A percentile compares a stretch with the other conserved stretches of the same genome.
These are phyloP conservation scores for Phalacrocorax aristotelis DNA, from an alignment of 2,113 vertebrate species.

Conservation along the genomic window DNA sequence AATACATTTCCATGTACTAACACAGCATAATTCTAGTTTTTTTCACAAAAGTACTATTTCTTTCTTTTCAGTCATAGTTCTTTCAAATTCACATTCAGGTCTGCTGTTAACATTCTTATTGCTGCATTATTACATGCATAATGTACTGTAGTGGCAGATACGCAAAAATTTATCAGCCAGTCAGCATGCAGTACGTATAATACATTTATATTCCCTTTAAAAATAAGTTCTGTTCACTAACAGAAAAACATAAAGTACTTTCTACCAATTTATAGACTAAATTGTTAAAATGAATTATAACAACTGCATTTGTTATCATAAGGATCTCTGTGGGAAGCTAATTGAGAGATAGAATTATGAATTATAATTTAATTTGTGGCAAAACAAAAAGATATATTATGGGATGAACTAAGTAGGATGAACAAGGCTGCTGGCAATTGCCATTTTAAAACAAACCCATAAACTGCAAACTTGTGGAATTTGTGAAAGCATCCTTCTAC, in stretches of 20 bases:
- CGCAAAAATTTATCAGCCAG: background rate
- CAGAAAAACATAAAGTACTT: background rate
- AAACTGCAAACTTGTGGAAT: background rate
- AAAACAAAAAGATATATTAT: conserved; percentile 12
- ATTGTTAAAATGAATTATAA: conserved; percentile 31
- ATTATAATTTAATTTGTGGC: conserved; percentile 63
- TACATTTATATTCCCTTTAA: conserved; percentile 8
- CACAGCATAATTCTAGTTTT: background rate
- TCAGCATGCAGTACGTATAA: background rate
- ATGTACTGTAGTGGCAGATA: background rate
- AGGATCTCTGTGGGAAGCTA: conserved; percentile 49
- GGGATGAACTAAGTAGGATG: background rate
- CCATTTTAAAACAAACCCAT: background rate
- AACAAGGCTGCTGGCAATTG: background rate
- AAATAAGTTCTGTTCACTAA: conserved; percentile 9
- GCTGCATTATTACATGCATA: background rate
- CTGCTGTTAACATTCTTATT: background rate
- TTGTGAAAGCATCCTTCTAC: background rate
- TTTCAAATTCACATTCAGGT: background rate
- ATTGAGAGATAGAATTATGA: conserved; percentile 52
- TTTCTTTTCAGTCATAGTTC: background rate
- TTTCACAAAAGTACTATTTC: background rate
- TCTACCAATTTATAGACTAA: conserved; percentile 39
- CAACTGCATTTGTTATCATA: conserved; percentile 46
- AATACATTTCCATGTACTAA: background rate